These are phyloP conservation scores for Pimephales promelas DNA, from an alignment of 2,113 vertebrate genomes.

Conservation along the genomic window DNA sequence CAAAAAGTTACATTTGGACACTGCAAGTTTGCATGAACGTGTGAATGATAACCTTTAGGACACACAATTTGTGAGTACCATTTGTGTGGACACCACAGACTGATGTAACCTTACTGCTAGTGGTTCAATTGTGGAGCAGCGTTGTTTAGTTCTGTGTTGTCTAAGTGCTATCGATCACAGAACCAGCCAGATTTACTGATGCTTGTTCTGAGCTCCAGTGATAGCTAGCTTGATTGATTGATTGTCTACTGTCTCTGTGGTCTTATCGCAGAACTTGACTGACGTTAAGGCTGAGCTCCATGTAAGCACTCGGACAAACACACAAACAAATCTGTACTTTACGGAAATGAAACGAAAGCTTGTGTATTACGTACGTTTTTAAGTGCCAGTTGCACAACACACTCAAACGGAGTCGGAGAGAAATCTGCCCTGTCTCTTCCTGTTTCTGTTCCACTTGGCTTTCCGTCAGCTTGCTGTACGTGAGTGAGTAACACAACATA, in stretches of 20 bases:
- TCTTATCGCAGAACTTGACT: conserved; percentile 41
- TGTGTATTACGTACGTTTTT: not conserved
- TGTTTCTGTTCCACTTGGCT: conserved; percentile 20
- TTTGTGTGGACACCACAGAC: conserved; percentile 7
- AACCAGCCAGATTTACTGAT: conserved; percentile 46
- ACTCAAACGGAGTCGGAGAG: not conserved
- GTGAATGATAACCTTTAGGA: not conserved
- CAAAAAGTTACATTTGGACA: not conserved
- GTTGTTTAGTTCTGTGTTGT: conserved; percentile 40
- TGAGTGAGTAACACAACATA: conserved; percentile 29
- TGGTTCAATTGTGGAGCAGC: not conserved
- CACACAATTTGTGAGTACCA: not conserved
- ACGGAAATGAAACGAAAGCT: not conserved
- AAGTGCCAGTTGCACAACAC: not conserved
- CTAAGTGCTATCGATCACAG: conserved; percentile 58
- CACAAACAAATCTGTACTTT: not conserved
- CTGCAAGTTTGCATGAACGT: not conserved
- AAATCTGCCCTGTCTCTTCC: not conserved
- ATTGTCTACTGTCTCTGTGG: conserved; percentile 41
- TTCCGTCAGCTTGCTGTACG: conserved; percentile 20
- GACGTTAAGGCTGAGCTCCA: conserved; percentile 1
- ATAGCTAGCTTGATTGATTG: conserved; percentile 62
- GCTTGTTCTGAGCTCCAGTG: conserved; percentile 46
- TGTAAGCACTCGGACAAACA: not conserved
- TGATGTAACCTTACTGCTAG: not conserved